A percentile compares a stretch with the other conserved stretches of the same genome.
These are phyloP conservation scores for Micropterix aruncella DNA, from an alignment of 2,888 invertebrate species.

Conservation along the genomic window DNA sequence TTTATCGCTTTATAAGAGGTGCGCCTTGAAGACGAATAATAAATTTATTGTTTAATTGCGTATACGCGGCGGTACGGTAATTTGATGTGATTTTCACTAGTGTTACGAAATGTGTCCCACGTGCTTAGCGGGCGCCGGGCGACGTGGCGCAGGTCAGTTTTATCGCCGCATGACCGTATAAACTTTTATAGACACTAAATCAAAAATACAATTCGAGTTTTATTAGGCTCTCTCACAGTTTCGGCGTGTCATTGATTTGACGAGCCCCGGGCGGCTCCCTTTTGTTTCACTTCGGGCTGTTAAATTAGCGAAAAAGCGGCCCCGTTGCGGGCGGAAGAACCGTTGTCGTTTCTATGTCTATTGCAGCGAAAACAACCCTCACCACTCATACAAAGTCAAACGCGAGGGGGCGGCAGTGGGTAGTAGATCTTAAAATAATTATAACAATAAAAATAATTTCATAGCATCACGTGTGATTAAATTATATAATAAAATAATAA, in stretches of 20 bases:
- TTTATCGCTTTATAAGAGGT: neutral
- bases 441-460: too few species aligned
- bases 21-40: neutral
- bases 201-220: neutral
- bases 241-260: neutral
- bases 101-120: neutral
- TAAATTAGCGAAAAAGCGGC: neutral
- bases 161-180: neutral
- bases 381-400: too few species aligned
- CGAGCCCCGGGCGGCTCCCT: neutral
- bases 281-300: neutral
- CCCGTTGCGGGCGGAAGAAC: too few species aligned
- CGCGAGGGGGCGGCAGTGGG: too few species aligned
- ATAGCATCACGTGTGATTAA: too few species aligned
- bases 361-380: too few species aligned
- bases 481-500: too few species aligned
- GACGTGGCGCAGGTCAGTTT: neutral
- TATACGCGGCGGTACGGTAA: neutral
- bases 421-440: too few species aligned
- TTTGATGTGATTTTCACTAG: neutral
- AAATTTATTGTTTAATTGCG: neutral
- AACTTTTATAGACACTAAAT: neutral
- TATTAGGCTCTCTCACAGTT: neutral
- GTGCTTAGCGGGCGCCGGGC: neutral
- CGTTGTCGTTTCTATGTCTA: too few species aligned